These are phyloP conservation scores for Drosophila anomelani DNA, from an alignment of 2,888 invertebrate species.

Conservation along the genomic window DNA sequence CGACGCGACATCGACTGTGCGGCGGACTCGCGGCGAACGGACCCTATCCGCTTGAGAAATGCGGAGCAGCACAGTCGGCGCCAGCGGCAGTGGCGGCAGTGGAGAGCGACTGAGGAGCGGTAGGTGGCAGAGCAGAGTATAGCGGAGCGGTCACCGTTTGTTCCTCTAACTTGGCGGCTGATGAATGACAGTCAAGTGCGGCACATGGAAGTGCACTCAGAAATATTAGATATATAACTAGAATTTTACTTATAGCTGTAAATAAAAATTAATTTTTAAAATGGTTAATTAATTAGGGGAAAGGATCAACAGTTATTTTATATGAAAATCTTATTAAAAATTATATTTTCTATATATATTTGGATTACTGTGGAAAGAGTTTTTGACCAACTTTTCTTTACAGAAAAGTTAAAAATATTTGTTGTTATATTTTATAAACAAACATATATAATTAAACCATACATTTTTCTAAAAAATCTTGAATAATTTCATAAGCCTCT, in stretches of 20 bases:
- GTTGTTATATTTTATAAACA: too few relatives aligned
- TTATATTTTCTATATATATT: too few relatives aligned
- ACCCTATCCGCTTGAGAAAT: constrained; percentile 13
- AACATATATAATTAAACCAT: background rate
- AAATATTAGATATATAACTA: background rate
- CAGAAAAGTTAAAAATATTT: background rate
- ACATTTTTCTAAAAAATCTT: too few relatives aligned
- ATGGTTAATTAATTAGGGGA: too few relatives aligned
- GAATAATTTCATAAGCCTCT: background rate
- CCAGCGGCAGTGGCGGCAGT: background rate
- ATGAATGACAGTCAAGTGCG: constrained; percentile 61
- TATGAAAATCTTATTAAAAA: too few relatives aligned
- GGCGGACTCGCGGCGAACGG: constrained; percentile 39
- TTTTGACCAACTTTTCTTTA: background rate
- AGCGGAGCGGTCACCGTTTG: constrained; percentile 28
- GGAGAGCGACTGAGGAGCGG: constrained; percentile 10
- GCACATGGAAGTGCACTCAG: constrained; percentile 9
- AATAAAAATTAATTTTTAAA: too few relatives aligned
- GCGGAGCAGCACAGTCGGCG: constrained; percentile 15
- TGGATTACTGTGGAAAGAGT: background rate
- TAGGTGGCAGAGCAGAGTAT: constrained; percentile 5
- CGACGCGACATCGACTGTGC: constrained; percentile 73
- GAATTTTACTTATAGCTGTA: background rate
- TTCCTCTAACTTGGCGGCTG: constrained; percentile 27
- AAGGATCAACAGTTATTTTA: too few relatives aligned